Conservation (phyloP, 2,113 vertebrate genomes). For the Xiphorhynchus elegans region DNA sequence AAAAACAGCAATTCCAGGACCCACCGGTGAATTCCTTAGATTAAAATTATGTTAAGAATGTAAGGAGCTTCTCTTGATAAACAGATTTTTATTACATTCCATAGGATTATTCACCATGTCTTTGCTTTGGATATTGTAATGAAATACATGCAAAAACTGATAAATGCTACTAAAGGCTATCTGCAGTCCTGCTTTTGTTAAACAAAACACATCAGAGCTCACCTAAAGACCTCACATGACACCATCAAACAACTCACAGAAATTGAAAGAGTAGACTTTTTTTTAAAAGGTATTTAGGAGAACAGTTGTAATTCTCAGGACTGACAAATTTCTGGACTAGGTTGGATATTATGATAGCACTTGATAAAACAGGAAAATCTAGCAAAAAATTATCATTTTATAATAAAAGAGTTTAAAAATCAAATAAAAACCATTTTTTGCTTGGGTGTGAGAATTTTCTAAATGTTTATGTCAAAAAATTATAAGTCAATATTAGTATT, state of each 20-base stretch:
- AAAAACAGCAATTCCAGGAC: not conserved
- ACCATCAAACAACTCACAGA: not conserved
- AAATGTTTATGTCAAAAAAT: not conserved
- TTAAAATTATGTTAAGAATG: not conserved
- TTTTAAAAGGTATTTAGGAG: not conserved
- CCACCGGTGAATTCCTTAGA: not conserved
- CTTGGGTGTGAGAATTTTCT: not conserved
- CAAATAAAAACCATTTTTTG: rapidly evolving
- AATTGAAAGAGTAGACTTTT: not conserved
- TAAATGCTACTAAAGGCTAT: not conserved
- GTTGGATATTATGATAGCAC: not conserved
- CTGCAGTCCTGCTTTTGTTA: not conserved
- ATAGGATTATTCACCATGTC: not conserved
- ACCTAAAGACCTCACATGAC: not conserved
- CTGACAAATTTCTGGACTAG: not conserved
- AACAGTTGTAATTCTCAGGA: not conserved
- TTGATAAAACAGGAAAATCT: not conserved
- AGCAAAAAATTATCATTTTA: not conserved
- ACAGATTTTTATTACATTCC: not conserved
- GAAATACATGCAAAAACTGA: not conserved
- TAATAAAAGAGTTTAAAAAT: not conserved
- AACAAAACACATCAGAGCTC: not conserved
- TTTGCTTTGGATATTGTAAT: not conserved
- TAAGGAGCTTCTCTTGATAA: not conserved
- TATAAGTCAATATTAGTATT: not conserved